Evolutionary conservation across 2,113 vertebrate species (phyloP).

Genomic region (Siphamia tubifer): DNA sequence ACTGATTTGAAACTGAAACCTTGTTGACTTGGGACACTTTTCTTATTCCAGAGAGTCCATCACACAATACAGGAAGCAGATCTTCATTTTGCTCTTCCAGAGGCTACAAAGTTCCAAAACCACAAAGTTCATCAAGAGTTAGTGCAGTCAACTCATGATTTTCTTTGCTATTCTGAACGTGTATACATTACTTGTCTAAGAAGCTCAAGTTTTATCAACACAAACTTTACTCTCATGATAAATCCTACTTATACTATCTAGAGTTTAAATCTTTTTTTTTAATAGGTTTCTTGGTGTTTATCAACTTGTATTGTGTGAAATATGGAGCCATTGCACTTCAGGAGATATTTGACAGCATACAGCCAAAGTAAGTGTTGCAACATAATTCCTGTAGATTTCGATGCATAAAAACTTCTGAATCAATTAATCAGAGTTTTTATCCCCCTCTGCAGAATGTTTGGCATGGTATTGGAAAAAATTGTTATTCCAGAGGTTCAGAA

Average conservation of each 20-base stretch:
- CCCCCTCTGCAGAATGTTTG: constrained; percentile 89
- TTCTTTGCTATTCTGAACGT: not conserved
- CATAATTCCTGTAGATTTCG: not conserved
- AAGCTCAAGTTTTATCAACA: no score
- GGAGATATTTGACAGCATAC: constrained; percentile 97
- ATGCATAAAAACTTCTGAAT: not conserved
- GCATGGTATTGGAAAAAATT: constrained; percentile 98
- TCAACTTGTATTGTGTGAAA: constrained; percentile 94
- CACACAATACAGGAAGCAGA: constrained; percentile 94
- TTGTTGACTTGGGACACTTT: not conserved
- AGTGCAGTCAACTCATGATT: constrained; percentile 59
- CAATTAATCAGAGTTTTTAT: not conserved
- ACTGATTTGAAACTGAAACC: not conserved
- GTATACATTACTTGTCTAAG: no score
- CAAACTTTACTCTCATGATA: no score
- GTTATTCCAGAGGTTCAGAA: constrained; percentile 98
- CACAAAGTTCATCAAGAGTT: constrained; percentile 98
- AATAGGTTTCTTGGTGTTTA: constrained; percentile 95
- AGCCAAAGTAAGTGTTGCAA: constrained; percentile 89
- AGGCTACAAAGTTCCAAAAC: constrained; percentile 98
- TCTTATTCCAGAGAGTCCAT: constrained; percentile 86
- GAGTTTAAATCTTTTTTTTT: not conserved
- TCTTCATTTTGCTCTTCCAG: constrained; percentile 98
- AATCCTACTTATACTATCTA: no score
- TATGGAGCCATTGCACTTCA: constrained; percentile 94